These are phyloP conservation scores for Pseudochirops cupreus DNA, from an alignment of 2,797 vertebrate genomes.

Conservation along the genomic window DNA sequence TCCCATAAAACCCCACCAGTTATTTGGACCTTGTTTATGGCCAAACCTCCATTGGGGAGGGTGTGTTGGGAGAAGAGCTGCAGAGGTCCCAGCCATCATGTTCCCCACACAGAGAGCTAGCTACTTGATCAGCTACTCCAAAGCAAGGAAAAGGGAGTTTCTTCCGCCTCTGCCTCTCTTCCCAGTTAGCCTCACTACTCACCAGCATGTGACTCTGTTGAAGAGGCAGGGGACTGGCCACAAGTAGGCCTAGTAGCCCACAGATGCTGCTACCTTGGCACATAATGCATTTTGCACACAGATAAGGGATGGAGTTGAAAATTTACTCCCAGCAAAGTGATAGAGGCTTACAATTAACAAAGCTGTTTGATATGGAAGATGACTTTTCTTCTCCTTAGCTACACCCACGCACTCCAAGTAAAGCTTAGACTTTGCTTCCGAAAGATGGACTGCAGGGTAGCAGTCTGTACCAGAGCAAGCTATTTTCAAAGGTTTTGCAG, in stretches of 20 bases:
- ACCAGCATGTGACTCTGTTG: neutral
- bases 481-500: neutral
- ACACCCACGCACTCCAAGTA: neutral
- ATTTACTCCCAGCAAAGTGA: neutral
- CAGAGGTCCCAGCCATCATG: neutral
- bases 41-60: conserved; percentile 40
- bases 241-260: neutral
- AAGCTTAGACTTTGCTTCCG: neutral
- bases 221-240: conserved; percentile 6
- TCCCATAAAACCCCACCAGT: conserved; percentile 15
- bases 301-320: neutral
- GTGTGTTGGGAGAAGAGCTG: neutral
- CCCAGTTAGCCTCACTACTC: neutral
- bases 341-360: neutral
- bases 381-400: neutral
- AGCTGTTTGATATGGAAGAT: neutral
- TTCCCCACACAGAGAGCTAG: neutral
- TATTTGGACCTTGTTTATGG: conserved; percentile 12
- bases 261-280: neutral
- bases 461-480: conserved; percentile 12
- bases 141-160: neutral
- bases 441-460: neutral
- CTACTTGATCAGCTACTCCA: neutral
- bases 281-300: neutral
- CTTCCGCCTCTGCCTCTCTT: neutral